Evolutionary conservation across 2,888 invertebrate species (phyloP).

Genomic region (Lithodes maja): DNA sequence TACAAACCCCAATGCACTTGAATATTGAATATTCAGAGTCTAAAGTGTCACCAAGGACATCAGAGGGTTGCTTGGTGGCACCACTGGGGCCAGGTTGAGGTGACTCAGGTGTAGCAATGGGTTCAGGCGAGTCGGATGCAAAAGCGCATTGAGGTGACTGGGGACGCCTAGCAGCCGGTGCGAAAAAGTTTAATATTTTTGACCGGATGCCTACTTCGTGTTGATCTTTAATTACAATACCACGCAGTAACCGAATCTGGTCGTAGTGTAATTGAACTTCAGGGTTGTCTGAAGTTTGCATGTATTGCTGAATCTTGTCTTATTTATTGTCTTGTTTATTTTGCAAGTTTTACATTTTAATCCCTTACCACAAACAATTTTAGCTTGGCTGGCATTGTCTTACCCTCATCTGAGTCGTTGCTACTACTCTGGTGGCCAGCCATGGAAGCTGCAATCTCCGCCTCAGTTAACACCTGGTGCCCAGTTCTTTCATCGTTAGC

Average conservation of each 20-base stretch:
- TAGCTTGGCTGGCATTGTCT: not conserved
- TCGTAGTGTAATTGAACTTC: constrained; percentile 12
- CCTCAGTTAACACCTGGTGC: not conserved
- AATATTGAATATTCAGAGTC: not conserved
- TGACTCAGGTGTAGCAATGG: constrained; percentile 7
- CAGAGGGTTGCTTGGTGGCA: not conserved
- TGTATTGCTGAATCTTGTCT: constrained; percentile 7
- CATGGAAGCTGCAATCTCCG: not conserved
- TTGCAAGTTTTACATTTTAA: not conserved
- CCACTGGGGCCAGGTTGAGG: constrained; percentile 20
- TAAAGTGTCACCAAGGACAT: not conserved
- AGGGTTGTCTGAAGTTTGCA: not conserved
- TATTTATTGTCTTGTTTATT: too few relatives aligned
- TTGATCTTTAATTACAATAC: constrained; percentile 2
- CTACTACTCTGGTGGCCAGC: constrained; percentile 20
- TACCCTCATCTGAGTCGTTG: not conserved
- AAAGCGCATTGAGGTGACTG: not conserved
- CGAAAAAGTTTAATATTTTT: constrained; percentile 2
- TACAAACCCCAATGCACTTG: not conserved
- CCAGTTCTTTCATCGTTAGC: not conserved
- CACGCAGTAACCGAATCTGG: constrained; percentile 16
- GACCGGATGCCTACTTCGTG: not conserved
- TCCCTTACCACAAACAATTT: constrained; percentile 4
- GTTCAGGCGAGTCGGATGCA: not conserved
- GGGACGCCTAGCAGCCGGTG: not conserved